Conservation (phyloP, 2,797 vertebrate species). For the Ibycter americanus region DNA sequence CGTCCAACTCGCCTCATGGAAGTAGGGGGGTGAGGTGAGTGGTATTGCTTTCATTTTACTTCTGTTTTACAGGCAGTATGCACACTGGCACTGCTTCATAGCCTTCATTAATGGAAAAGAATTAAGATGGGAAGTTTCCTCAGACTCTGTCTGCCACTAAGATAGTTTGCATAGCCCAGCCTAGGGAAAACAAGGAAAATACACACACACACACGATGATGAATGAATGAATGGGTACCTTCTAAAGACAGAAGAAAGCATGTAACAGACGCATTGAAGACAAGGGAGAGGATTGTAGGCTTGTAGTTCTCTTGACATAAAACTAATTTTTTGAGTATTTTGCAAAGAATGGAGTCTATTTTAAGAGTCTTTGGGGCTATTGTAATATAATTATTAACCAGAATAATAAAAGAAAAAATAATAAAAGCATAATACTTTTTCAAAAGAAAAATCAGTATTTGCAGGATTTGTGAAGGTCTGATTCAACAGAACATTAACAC, state of each 20-base stretch:
- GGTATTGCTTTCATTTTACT: neutral
- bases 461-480: neutral
- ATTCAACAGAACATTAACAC: neutral
- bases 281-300: neutral
- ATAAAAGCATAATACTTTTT: neutral
- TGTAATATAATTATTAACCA: neutral
- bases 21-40: neutral
- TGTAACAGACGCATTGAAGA: neutral
- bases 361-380: neutral
- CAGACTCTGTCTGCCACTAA: neutral
- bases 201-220: neutral
- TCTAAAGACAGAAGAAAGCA: neutral
- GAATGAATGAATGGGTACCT: neutral
- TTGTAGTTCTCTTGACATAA: conserved; percentile 2
- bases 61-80: neutral
- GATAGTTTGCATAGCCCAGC: neutral
- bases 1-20: accelerated
- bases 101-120: neutral
- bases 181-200: conserved; percentile 15
- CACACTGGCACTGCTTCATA: neutral
- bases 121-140: conserved; percentile 7
- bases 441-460: neutral
- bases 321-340: neutral
- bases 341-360: neutral
- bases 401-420: neutral